Evolutionary conservation across 2,113 vertebrate species (phyloP).

Genomic region (Emberiza fucata): DNA sequence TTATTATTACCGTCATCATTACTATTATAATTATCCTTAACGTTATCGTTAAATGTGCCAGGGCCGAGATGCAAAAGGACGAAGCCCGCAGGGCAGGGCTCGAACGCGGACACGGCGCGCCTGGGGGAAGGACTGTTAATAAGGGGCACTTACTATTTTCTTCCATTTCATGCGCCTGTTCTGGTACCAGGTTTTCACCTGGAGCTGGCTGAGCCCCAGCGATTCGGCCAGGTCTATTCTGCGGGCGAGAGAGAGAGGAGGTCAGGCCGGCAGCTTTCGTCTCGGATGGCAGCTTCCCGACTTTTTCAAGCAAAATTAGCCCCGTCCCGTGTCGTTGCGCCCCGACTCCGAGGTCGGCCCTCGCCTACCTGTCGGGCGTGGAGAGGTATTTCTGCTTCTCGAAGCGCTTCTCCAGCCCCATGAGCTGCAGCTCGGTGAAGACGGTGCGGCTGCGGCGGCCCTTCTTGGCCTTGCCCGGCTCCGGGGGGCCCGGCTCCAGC

Average conservation of each 20-base stretch:
- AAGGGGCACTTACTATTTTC: constrained; percentile 91
- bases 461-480: constrained; percentile 89
- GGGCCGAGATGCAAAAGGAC: neutral
- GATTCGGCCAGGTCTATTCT: constrained; percentile 99
- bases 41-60: too few species aligned
- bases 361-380: constrained; percentile 90
- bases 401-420: constrained; percentile 98
- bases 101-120: neutral
- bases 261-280: neutral
- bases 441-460: constrained; percentile 96
- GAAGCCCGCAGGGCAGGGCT: neutral
- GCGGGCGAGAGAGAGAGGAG: constrained; percentile 33
- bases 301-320: neutral
- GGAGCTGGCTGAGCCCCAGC: constrained; percentile 94
- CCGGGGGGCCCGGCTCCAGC: constrained; percentile 80
- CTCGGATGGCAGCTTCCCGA: neutral
- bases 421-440: constrained; percentile 97
- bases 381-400: constrained; percentile 99
- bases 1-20: neutral
- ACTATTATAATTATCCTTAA: too few species aligned
- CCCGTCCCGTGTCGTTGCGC: neutral
- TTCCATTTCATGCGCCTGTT: constrained; percentile 99
- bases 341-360: neutral
- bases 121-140: neutral
- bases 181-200: constrained; percentile 99